These are phyloP conservation scores for Nothoprocta perdicaria DNA, from an alignment of 2,113 vertebrate genomes.

Conservation along the genomic window DNA sequence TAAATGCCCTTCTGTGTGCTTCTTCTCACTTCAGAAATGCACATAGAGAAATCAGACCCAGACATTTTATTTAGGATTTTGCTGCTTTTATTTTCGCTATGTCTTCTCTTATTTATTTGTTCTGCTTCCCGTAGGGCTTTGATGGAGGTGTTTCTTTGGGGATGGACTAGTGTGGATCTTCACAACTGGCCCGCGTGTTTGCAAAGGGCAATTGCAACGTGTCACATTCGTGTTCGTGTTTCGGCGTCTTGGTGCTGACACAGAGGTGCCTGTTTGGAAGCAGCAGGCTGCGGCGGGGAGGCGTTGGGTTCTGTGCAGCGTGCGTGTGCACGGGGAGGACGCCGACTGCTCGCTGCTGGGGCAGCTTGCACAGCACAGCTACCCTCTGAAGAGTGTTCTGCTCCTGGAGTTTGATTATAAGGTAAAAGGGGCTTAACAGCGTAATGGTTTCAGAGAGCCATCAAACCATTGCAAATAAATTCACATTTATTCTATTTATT, in stretches of 20 bases:
- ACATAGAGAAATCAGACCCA: slow-evolving; percentile 61
- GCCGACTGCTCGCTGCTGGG: not conserved
- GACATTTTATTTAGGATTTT: slow-evolving; percentile 62
- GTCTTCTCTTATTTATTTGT: not conserved
- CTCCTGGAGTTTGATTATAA: slow-evolving; percentile 34
- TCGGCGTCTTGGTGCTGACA: not conserved
- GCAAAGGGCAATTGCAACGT: not conserved
- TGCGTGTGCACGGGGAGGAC: not conserved
- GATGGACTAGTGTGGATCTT: not conserved
- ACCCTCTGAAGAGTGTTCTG: not conserved
- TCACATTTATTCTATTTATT: slow-evolving; percentile 67
- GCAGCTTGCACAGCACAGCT: not conserved
- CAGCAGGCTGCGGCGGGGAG: not conserved
- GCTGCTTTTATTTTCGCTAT: not conserved
- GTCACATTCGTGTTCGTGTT: not conserved
- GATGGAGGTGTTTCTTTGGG: slow-evolving; percentile 20
- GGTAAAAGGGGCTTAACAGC: slow-evolving; percentile 9
- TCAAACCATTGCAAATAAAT: slow-evolving; percentile 65
- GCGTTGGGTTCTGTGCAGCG: not conserved
- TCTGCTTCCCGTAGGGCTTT: not conserved
- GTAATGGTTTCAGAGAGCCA: slow-evolving; percentile 20
- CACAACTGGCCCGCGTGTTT: not conserved
- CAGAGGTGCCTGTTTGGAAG: not conserved
- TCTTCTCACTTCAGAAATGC: slow-evolving; percentile 81
- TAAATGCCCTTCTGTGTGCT: slow-evolving; percentile 79